These are phyloP conservation scores for Tyrophagus putrescentiae DNA, from an alignment of 1,140 invertebrate genomes.

Conservation along the genomic window DNA sequence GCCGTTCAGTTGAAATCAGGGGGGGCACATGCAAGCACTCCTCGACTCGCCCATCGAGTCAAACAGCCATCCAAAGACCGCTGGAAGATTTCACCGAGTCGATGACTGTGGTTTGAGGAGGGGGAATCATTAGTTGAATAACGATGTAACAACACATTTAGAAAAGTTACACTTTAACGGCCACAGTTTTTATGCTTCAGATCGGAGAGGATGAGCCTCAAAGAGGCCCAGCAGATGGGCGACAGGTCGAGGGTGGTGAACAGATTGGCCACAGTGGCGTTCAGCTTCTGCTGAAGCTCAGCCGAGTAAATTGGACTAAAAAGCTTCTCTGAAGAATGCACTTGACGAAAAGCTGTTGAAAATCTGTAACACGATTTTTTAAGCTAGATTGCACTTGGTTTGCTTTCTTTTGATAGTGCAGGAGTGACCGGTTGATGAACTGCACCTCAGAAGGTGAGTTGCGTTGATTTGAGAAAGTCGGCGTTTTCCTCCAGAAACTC, in stretches of 20 bases:
- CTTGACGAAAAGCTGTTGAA: too few species aligned
- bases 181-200: neutral
- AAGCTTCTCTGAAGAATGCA: too few species aligned
- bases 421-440: too few species aligned
- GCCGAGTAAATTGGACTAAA: too few species aligned
- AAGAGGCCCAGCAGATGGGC: neutral
- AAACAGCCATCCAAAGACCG: conserved; percentile 4
- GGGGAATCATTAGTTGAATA: neutral
- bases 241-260: neutral
- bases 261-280: too few species aligned
- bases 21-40: neutral
- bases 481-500: too few species aligned
- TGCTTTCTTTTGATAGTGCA: too few species aligned
- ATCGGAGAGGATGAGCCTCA: neutral
- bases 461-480: too few species aligned
- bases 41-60: conserved; percentile 4
- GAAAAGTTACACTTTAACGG: neutral
- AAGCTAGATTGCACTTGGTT: too few species aligned
- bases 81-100: neutral
- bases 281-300: too few species aligned
- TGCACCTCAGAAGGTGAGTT: too few species aligned
- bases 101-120: conserved; percentile 2
- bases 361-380: too few species aligned
- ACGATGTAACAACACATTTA: neutral
- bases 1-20: neutral